Evolutionary conservation across 2,797 vertebrate species (phyloP).

Genomic region (Parambassis ranga): DNA sequence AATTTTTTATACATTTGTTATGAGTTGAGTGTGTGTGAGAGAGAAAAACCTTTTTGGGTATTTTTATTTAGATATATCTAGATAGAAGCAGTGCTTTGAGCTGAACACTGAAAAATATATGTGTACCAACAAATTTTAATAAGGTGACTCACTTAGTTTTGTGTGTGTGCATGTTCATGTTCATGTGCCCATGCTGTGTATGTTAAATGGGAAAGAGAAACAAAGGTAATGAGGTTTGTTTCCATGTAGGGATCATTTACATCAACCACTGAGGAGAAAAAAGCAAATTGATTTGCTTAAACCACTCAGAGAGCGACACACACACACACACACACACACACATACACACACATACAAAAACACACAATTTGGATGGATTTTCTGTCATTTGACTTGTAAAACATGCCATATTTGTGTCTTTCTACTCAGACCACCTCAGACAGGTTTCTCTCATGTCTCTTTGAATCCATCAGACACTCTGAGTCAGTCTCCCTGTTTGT

Average conservation of each 20-base stretch:
- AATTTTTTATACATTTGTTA: slow-evolving; percentile 20
- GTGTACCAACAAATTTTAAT: slow-evolving; percentile 3
- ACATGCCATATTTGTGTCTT: slow-evolving; percentile 19
- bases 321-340: too few relatives aligned
- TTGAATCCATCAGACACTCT: slow-evolving; percentile 44
- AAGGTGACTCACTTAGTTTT: slow-evolving; percentile 15
- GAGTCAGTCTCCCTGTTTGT: slow-evolving; percentile 30
- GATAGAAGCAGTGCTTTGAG: slow-evolving; percentile 1
- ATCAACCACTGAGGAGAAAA: slow-evolving; percentile 29
- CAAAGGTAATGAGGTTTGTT: slow-evolving; percentile 27
- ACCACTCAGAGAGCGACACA: slow-evolving; percentile 6
- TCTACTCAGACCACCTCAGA: slow-evolving; percentile 27
- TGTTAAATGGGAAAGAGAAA: slow-evolving; percentile 7
- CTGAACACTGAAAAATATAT: background rate
- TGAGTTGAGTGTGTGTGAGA: background rate
- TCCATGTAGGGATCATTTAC: slow-evolving; percentile 44
- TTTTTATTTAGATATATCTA: background rate
- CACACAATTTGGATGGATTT: slow-evolving; percentile 25
- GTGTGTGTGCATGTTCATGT: background rate
- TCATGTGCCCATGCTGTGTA: background rate
- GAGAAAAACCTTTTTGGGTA: background rate
- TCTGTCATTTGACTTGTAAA: slow-evolving; percentile 49
- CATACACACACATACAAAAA: background rate
- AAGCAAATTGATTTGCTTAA: slow-evolving; percentile 44
- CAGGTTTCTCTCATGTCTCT: slow-evolving; percentile 35